These are phyloP conservation scores for Drosophila elegans DNA, from an alignment of 1,140 invertebrate genomes.

Conservation along the genomic window DNA sequence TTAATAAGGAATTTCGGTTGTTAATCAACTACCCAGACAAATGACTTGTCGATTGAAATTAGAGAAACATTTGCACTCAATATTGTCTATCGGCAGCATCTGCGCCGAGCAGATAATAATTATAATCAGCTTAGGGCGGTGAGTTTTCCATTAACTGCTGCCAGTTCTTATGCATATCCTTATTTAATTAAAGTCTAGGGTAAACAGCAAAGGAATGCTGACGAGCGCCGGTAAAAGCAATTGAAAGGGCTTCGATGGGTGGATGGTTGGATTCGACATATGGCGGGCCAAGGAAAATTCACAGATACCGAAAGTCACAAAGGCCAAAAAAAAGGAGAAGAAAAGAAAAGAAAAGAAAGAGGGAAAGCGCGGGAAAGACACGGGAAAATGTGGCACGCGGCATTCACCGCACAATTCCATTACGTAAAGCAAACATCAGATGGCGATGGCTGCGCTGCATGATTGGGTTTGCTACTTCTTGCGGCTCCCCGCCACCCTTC, in stretches of 20 bases:
- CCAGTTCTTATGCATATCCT: conserved; percentile 63
- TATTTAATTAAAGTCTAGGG: conserved; percentile 76
- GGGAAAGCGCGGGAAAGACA: conserved; percentile 39
- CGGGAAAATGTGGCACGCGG: conserved; percentile 64
- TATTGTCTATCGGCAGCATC: conserved; percentile 13
- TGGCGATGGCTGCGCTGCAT: conserved; percentile 65
- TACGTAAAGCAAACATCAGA: conserved; percentile 82
- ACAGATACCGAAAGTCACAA: conserved; percentile 60
- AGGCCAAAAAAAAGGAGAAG: conserved; percentile 8
- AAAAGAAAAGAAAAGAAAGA: not conserved
- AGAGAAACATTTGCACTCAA: conserved; percentile 13
- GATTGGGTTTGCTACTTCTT: conserved; percentile 68
- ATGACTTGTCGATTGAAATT: conserved; percentile 17
- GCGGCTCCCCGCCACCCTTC: not conserved
- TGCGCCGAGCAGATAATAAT: conserved; percentile 7
- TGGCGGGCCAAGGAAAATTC: conserved; percentile 62
- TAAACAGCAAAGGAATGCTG: conserved; percentile 71
- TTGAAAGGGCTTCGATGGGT: conserved; percentile 47
- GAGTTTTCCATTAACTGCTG: conserved; percentile 45
- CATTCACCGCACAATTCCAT: conserved; percentile 81
- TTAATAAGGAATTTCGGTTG: conserved; percentile 37
- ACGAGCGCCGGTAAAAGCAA: conserved; percentile 48
- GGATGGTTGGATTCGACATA: conserved; percentile 47
- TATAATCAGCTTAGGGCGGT: conserved; percentile 64
- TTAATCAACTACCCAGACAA: conserved; percentile 26